Evolutionary conservation across 2,797 vertebrate genomes (phyloP).

Genomic region (Liparis tanakae): DNA sequence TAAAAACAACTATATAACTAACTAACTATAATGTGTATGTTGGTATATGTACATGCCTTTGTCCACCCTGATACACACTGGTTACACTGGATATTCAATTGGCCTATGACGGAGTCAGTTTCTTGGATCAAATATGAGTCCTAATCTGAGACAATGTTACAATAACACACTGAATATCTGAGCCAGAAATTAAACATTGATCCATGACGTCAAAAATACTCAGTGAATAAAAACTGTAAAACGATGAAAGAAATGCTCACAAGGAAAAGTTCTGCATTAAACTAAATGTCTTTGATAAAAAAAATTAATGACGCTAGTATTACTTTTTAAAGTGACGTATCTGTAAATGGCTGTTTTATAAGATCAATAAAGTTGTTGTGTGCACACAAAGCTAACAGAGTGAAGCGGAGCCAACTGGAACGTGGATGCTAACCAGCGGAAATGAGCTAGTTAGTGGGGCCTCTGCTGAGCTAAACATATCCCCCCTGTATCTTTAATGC

Average conservation of each 20-base stretch:
- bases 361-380: background rate
- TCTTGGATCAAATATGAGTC: slow-evolving; percentile 1
- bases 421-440: background rate
- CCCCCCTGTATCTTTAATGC: background rate
- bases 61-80: background rate
- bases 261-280: background rate
- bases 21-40: background rate
- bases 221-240: background rate
- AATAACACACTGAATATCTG: background rate
- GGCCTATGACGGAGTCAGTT: background rate
- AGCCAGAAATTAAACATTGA: background rate
- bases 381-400: background rate
- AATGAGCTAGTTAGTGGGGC: background rate
- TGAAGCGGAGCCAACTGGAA: background rate
- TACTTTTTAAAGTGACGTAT: background rate
- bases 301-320: background rate
- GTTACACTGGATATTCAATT: background rate
- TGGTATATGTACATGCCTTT: background rate
- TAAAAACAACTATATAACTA: background rate
- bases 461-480: background rate
- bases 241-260: background rate
- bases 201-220: background rate
- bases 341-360: background rate
- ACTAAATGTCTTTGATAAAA: background rate
- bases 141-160: background rate